Conservation (phyloP, 2,888 invertebrate species). For the Drosophila anceps region DNA sequence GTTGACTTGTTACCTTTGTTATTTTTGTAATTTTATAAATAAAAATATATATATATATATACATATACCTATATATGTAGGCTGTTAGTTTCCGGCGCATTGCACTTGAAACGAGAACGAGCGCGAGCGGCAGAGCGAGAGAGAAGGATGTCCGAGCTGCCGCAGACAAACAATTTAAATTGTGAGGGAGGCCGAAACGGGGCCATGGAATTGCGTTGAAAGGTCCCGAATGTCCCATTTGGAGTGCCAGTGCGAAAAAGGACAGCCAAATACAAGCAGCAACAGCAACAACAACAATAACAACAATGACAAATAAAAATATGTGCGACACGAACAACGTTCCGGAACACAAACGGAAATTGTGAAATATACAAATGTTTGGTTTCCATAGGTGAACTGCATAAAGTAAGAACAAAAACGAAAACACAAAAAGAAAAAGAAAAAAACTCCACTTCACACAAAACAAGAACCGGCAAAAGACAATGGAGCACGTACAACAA, state of each 20-base stretch:
- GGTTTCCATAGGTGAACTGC: conserved; percentile 70
- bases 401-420: conserved; percentile 37
- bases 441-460: conserved; percentile 9
- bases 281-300: conserved; percentile 16
- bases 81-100: conserved; percentile 59
- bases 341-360: conserved; percentile 79
- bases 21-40: conserved; percentile 15
- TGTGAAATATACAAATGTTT: conserved; percentile 80
- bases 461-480: conserved; percentile 34
- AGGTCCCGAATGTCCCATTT: conserved; percentile 79
- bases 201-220: conserved; percentile 72
- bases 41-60: conserved; percentile 6
- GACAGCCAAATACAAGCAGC: conserved; percentile 48
- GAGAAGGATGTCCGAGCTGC: conserved; percentile 52
- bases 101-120: conserved; percentile 54
- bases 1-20: conserved; percentile 18
- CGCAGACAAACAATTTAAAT: conserved; percentile 75
- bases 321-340: conserved; percentile 77
- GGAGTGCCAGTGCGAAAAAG: conserved; percentile 61
- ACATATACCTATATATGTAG: conserved; percentile 12
- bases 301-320: conserved; percentile 58
- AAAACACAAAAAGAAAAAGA: conserved; percentile 20
- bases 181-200: conserved; percentile 53
- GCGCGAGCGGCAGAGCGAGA: neutral
- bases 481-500: conserved; percentile 43